phyloP scores from a whole-genome alignment of 2,113 vertebrate genomes.

The Tupaia tana region DNA sequence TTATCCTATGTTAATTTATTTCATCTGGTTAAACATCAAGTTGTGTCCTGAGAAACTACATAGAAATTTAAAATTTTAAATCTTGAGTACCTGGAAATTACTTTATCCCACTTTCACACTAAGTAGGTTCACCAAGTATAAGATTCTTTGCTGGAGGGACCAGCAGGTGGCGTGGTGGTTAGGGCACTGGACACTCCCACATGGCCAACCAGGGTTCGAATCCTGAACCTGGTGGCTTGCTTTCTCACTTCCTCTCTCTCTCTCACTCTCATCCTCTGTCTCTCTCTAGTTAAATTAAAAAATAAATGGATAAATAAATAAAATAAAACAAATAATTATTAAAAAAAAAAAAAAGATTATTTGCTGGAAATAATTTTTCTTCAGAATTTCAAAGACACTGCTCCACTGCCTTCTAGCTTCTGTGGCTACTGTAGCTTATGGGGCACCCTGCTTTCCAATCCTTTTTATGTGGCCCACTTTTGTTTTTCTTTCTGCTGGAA shows the following conservation, averaged over 20 bases:
- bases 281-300: too few relatives aligned
- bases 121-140: not conserved
- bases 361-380: not conserved
- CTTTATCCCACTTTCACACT: not conserved
- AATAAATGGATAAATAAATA: too few relatives aligned
- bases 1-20: not conserved
- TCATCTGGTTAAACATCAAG: not conserved
- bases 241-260: too few relatives aligned
- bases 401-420: not conserved
- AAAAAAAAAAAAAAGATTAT: too few relatives aligned
- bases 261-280: too few relatives aligned
- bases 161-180: too few relatives aligned
- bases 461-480: not conserved
- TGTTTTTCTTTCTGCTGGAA: not conserved
- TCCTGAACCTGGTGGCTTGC: too few relatives aligned
- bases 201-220: too few relatives aligned
- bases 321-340: too few relatives aligned
- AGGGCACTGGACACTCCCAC: too few relatives aligned
- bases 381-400: not conserved
- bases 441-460: not conserved
- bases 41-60: not conserved
- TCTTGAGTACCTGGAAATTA: not conserved
- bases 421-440: not conserved
- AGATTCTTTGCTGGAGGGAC: not conserved
- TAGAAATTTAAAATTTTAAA: not conserved